Percentiles rank a stretch among this genome's conserved stretches.
These are phyloP conservation scores for Serranus cabrilla DNA, from an alignment of 2,797 vertebrate species.

Conservation along the genomic window DNA sequence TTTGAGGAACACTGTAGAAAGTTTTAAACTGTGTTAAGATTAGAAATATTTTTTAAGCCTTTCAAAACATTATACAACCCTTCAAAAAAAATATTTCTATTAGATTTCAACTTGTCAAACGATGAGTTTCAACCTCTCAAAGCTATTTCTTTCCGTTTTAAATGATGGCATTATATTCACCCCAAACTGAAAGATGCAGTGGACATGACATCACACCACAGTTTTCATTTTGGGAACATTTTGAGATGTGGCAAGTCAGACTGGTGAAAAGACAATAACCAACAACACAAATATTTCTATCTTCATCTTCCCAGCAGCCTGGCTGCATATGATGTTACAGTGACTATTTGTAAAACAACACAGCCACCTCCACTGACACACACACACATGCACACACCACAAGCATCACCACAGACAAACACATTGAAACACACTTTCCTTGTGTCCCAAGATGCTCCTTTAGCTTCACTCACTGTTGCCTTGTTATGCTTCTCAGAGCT, in stretches of 20 bases:
- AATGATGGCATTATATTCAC: too few relatives aligned
- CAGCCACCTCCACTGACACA: neutral
- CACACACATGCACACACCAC: slow-evolving; percentile 3
- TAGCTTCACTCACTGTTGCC: slow-evolving; percentile 61
- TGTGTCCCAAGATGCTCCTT: slow-evolving; percentile 37
- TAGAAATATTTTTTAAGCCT: too few relatives aligned
- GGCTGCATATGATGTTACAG: neutral
- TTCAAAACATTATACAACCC: too few relatives aligned
- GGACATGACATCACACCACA: too few relatives aligned
- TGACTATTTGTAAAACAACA: slow-evolving; percentile 14
- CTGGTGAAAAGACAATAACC: neutral
- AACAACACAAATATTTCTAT: neutral
- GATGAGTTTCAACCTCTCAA: too few relatives aligned
- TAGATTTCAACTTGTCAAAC: too few relatives aligned
- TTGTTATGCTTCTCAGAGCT: slow-evolving; percentile 71
- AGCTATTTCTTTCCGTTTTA: too few relatives aligned
- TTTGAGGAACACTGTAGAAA: too few relatives aligned
- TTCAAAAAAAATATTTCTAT: too few relatives aligned
- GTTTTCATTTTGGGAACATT: neutral
- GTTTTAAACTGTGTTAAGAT: too few relatives aligned
- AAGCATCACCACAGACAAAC: slow-evolving; percentile 4
- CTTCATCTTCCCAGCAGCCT: neutral
- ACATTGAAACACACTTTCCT: slow-evolving; percentile 3
- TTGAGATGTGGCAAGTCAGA: neutral
- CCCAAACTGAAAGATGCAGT: too few relatives aligned